A percentile compares a stretch with the other conserved stretches of the same genome.
These are phyloP conservation scores for Heliocidaris tuberculata DNA, from an alignment of 35 echinoderm and acorn worm species.

Conservation along the genomic window DNA sequence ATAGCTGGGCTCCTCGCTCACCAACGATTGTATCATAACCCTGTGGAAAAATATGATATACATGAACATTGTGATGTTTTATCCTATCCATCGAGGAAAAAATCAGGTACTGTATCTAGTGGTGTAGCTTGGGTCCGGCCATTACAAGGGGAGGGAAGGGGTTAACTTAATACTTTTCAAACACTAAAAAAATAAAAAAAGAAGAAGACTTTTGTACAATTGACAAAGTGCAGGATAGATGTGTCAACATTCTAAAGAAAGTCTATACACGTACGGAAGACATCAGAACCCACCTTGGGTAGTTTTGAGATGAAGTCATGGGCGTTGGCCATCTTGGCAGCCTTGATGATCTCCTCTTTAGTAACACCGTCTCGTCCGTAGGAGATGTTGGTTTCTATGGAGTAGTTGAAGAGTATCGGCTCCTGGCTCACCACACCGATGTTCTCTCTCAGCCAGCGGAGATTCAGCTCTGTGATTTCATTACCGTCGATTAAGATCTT, in stretches of 20 bases:
- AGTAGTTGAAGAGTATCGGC: slow-evolving; percentile 79
- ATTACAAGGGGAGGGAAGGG: not conserved
- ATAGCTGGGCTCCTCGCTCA: slow-evolving; percentile 90
- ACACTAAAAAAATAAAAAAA: too few species aligned
- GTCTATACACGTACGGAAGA: not conserved
- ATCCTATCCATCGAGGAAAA: not conserved
- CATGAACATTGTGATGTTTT: not conserved
- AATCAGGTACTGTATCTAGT: not conserved
- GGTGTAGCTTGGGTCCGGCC: too few species aligned
- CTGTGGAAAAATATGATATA: slow-evolving; percentile 22
- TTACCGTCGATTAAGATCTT: slow-evolving; percentile 89
- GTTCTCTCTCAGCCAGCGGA: slow-evolving; percentile 80
- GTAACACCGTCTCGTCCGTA: slow-evolving; percentile 81
- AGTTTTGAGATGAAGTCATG: slow-evolving; percentile 88
- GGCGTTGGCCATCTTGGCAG: slow-evolving; percentile 83
- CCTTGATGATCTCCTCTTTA: slow-evolving; percentile 68
- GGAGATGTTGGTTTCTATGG: slow-evolving; percentile 82
- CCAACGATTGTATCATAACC: slow-evolving; percentile 91
- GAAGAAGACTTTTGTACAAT: too few species aligned
- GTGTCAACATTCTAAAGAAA: not conserved
- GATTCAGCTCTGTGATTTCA: slow-evolving; percentile 80
- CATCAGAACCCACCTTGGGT: slow-evolving; percentile 63
- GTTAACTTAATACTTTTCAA: not conserved
- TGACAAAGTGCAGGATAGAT: too few species aligned
- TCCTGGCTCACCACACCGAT: slow-evolving; percentile 97